Evolutionary conservation across 2,113 vertebrate species (phyloP).

Genomic region (Azemiops feae): DNA sequence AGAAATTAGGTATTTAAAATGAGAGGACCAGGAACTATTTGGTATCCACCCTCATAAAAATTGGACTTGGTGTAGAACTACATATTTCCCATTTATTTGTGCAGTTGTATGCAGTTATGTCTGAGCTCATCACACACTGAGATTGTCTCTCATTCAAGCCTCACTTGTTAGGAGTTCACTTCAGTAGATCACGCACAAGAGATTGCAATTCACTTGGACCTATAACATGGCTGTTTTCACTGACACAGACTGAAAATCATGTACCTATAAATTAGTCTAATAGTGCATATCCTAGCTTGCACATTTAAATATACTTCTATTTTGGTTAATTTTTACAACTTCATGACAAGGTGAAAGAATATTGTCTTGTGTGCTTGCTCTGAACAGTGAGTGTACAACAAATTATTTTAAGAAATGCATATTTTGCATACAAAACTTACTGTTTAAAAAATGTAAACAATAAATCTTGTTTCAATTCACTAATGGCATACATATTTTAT

Average conservation of each 20-base stretch:
- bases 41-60: slow-evolving; percentile 55
- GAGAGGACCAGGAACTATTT: slow-evolving; percentile 47
- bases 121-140: background rate
- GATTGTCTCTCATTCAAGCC: background rate
- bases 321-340: slow-evolving; percentile 16
- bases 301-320: slow-evolving; percentile 27
- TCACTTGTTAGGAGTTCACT: background rate
- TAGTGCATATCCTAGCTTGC: slow-evolving; percentile 31
- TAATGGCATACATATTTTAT: slow-evolving; percentile 78
- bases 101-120: background rate
- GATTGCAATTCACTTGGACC: background rate
- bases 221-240: slow-evolving; percentile 19
- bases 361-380: slow-evolving; percentile 53
- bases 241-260: slow-evolving; percentile 30
- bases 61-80: slow-evolving; percentile 48
- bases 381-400: slow-evolving; percentile 57
- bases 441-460: slow-evolving; percentile 76
- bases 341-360: slow-evolving; percentile 37
- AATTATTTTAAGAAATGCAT: slow-evolving; percentile 61
- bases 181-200: background rate
- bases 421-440: slow-evolving; percentile 66
- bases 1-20: slow-evolving; percentile 57
- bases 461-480: slow-evolving; percentile 77
- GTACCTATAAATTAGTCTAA: slow-evolving; percentile 43
- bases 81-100: background rate